Evolutionary conservation across 2,113 vertebrate species (phyloP), one percentile per base, ranked within the genome.

Genomic region (Vidua chalybeata): DNA sequence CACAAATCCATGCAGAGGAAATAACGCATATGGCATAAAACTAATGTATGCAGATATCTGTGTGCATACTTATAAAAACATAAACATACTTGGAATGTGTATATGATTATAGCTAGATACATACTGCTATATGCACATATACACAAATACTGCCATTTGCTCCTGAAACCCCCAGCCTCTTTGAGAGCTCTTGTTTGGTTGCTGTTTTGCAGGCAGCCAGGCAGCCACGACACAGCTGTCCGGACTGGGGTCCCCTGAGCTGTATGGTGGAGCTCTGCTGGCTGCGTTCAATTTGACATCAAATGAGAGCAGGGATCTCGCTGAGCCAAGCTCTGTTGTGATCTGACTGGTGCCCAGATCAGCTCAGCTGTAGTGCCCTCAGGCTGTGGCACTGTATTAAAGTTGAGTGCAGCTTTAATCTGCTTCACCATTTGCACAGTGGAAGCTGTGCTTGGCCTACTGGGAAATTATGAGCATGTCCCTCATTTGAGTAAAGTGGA

Each of bases 341-440:
- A 90, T 84, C 90, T 90, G 61, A 88, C 90, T 90, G 73, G 83
- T 93, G 69, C 84, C 88, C 80, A 91, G 8, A 94, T 89, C 90
- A 96, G 88, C 94, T 89, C 83, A 95, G 73, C 69, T 64, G 52
- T 56, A 84, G 68, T 87, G 88, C 86, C 96, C 84, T 94, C 58
- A 0, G 92, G 90, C 90, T 96, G 69, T 45, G 77, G 69, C 80
- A 78, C 46, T 43, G 75, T 89, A 95, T 94, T 97, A 89, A 96
- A 87, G 95, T 89, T 66, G 80, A 92, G 95, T 77, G 93, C 92
- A 94, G 86, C 86, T 95, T 93, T 94, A 97, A 96, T 94, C 92
- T 90, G 73, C 76, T 89, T 62, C 41, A 39, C 71, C 1, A 7
- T 90, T 93, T 92, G 79, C 82, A 75, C 75, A 75, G 68, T 56